Percentiles rank a stretch among this genome's conserved stretches.
Evolutionary conservation across 2,888 invertebrate genomes (phyloP).

Genomic region (Drosophila rubida): DNA sequence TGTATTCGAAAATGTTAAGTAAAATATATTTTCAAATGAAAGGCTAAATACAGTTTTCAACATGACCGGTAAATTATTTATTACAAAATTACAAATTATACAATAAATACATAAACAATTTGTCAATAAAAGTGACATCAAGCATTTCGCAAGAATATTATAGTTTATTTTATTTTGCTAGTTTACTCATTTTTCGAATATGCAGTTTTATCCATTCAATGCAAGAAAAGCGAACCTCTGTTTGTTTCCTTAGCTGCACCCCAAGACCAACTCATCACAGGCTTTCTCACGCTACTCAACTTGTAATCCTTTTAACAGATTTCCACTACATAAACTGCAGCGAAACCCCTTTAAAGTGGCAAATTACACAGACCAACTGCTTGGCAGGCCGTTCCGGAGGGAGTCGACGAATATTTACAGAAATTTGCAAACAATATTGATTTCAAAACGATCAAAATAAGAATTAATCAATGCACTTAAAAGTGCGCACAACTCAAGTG

Average conservation of each 20-base stretch:
- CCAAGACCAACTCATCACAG: neutral
- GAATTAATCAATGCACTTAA: constrained; percentile 81
- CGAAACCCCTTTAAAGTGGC: constrained; percentile 47
- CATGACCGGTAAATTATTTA: no score
- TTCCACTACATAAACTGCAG: constrained; percentile 70
- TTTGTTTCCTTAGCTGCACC: neutral
- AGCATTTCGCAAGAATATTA: no score
- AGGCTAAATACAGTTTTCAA: no score
- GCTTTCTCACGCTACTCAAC: constrained; percentile 59
- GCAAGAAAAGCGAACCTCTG: no score
- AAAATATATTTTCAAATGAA: no score
- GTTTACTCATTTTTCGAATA: no score
- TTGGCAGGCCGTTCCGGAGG: constrained; percentile 10
- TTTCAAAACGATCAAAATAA: constrained; percentile 78
- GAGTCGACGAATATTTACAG: constrained; percentile 54
- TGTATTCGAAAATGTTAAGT: no score
- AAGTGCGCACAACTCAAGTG: constrained; percentile 58
- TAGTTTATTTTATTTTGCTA: no score
- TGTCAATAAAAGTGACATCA: no score
- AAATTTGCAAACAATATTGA: constrained; percentile 81
- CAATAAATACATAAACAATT: no score
- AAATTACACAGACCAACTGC: constrained; percentile 77
- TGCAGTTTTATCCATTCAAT: no score
- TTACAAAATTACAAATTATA: no score
- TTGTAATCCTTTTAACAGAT: constrained; percentile 49